Base-by-base conservation (phyloP, 2,113 vertebrate species). In the Eira barbara region DNA sequence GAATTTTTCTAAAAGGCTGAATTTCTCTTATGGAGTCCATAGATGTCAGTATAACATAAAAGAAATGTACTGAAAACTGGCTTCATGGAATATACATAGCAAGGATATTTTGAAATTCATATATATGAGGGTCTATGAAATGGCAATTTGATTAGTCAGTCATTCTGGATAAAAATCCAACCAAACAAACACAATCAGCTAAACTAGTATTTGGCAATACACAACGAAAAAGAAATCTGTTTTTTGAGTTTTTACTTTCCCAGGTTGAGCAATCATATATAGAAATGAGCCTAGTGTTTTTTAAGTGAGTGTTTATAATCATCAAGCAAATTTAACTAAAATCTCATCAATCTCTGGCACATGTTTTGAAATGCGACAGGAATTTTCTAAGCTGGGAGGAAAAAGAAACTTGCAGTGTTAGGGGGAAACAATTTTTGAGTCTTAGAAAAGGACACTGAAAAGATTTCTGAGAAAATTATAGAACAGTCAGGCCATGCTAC, bases 41-140 rank as follows among this genome's bases (percentile, higher is more conserved):
- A 98, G 98, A 98, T 98, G 98, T 98, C 98, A 98, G 96, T 98
- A 97, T 98, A 98, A 97, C 97, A 96, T 97, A 97, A 92, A 97
- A 94, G 31, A 97, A 97, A 97, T 95, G 93, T 34, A 83, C n/a
- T 87, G 67, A 91, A 91, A 91, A 57, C n/a, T 78, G 67, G 20
- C 15, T 97, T 12, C n/a, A 73, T 67, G 39, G 42, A 29, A 89
- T 94, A 92, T 49, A 88, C 14, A 74, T 65, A 94, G 63, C 73
- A 96, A 93, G 29, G 36, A 71, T 94, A 69, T 96, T 97, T 85
- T 89, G 47, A 97, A 92, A 97, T 94, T 95, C 36, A 85, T 67
- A 73, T 83, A 61, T 31, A 90, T 10, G 82, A 42, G 7, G 9
- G 34, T 55, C 52, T 76, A 81, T 67, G n/a, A 96, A 95, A 96